A percentile compares a stretch with the other conserved stretches of the same genome.
Evolutionary conservation across 2,113 vertebrate species (phyloP).

Genomic region (Pholis gunnellus): DNA sequence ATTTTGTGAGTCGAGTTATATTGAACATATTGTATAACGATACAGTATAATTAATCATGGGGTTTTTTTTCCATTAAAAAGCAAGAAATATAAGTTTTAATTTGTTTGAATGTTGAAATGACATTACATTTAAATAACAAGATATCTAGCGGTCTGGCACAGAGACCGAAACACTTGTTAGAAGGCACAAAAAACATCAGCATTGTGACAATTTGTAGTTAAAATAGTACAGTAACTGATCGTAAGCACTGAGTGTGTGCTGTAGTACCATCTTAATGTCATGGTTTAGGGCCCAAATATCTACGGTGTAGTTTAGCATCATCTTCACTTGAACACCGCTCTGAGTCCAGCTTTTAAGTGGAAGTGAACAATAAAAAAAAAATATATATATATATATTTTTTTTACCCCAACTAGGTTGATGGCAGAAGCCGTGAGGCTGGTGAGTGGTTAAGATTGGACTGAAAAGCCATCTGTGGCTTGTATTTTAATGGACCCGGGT

Average conservation of each 20-base stretch:
- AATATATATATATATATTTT: no score
- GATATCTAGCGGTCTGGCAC: conserved; percentile 14
- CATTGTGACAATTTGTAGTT: not conserved
- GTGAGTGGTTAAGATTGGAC: not conserved
- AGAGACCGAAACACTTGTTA: not conserved
- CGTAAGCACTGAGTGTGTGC: not conserved
- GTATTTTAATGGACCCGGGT: not conserved
- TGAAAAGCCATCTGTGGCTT: not conserved
- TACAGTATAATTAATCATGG: not conserved
- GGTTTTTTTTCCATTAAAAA: not conserved
- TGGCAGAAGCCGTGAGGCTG: not conserved
- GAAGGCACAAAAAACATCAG: conserved; percentile 23
- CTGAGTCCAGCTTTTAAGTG: not conserved
- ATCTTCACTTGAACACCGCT: not conserved
- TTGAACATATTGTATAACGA: not conserved
- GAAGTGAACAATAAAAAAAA: not conserved
- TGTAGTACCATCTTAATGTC: not conserved
- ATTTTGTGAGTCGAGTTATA: not conserved
- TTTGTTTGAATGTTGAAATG: not conserved
- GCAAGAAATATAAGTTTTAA: not conserved
- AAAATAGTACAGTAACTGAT: not conserved
- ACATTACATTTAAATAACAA: conserved; percentile 23
- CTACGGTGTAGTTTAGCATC: not conserved
- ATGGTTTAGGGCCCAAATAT: not conserved
- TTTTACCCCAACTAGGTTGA: no score